These are phyloP conservation scores for Podarcis cretensis DNA, from an alignment of 2,113 vertebrate species.

Conservation along the genomic window DNA sequence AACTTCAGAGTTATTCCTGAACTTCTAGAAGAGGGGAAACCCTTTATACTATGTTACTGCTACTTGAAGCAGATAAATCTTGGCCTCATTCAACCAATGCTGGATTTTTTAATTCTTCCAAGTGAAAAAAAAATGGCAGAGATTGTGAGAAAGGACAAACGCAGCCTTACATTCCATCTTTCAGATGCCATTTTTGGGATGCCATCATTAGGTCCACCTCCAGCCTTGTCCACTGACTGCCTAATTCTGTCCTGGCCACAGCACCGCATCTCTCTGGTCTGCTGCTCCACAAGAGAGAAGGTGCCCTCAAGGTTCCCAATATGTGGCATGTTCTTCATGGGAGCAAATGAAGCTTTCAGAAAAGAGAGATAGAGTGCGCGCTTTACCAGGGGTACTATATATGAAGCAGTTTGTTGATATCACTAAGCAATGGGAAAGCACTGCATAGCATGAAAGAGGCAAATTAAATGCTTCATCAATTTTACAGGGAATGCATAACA, in stretches of 20 bases:
- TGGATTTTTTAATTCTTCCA: too few relatives aligned
- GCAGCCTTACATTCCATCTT: not conserved
- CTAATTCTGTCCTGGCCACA: not conserved
- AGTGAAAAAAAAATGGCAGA: not conserved
- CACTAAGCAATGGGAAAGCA: not conserved
- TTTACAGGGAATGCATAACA: not conserved
- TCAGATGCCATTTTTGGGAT: not conserved
- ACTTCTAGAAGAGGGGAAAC: not conserved
- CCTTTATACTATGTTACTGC: not conserved
- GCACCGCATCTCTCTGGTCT: too few relatives aligned
- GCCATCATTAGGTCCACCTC: not conserved
- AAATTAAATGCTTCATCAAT: not conserved
- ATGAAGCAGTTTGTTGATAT: not conserved
- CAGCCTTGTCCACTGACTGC: too few relatives aligned
- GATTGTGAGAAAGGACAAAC: not conserved
- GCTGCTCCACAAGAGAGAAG: too few relatives aligned
- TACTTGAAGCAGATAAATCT: not conserved
- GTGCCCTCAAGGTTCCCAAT: not conserved
- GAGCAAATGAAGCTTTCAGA: not conserved
- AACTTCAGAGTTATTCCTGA: not conserved
- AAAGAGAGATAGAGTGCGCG: too few relatives aligned
- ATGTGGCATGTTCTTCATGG: not conserved
- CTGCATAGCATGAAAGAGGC: not conserved
- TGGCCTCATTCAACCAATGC: not conserved
- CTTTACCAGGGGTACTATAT: too few relatives aligned